These are phyloP conservation scores for Apodemus agrarius DNA, from an alignment of 2,797 vertebrate genomes.

Conservation along the genomic window DNA sequence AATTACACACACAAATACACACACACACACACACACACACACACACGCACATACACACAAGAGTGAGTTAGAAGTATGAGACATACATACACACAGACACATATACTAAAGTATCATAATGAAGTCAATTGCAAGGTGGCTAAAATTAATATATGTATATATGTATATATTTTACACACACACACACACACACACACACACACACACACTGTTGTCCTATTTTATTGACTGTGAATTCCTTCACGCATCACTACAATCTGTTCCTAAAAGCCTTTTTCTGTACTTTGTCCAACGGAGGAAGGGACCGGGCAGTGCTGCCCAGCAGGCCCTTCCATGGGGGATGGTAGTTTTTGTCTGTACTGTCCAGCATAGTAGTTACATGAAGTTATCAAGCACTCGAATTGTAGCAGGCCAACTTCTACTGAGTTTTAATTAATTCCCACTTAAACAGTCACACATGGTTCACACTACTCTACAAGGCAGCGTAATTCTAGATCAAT, in stretches of 20 bases:
- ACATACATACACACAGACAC: not conserved
- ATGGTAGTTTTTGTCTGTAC: not conserved
- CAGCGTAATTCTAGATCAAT: not conserved
- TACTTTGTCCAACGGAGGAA: not conserved
- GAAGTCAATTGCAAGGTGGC: not conserved
- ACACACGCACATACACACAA: too few species aligned
- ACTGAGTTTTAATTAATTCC: conserved; percentile 53
- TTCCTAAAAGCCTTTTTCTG: not conserved
- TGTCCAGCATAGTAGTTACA: not conserved
- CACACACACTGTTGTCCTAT: not conserved
- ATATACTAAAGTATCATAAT: not conserved
- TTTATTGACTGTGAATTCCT: conserved; percentile 18
- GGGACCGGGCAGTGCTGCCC: not conserved
- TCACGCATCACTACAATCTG: not conserved
- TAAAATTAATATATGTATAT: not conserved
- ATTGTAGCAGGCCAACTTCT: not conserved
- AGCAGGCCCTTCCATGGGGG: not conserved
- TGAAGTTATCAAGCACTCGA: not conserved
- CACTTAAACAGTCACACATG: not conserved
- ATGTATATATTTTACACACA: not conserved
- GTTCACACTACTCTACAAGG: not conserved
- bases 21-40: not conserved
- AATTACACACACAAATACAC: not conserved
- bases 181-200: too few species aligned
- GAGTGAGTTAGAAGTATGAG: too few species aligned